Evolutionary conservation across 2,797 vertebrate species (phyloP).

Genomic region (Hydrophis major): DNA sequence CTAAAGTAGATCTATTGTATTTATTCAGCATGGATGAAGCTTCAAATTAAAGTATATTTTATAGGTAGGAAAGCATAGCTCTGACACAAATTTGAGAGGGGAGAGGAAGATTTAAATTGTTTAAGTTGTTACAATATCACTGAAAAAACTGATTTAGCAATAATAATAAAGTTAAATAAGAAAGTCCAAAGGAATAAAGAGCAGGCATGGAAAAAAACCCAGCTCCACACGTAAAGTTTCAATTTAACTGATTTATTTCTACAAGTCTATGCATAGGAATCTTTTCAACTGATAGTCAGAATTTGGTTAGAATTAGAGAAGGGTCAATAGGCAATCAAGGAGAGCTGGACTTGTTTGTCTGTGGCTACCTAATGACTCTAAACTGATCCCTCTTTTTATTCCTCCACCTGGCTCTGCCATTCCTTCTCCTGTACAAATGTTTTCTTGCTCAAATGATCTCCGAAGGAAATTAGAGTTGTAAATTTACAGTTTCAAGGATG

Average conservation of each 20-base stretch:
- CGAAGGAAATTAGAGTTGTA: neutral
- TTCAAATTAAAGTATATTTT: neutral
- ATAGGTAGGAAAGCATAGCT: conserved; percentile 16
- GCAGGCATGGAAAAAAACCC: neutral
- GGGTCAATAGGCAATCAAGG: neutral
- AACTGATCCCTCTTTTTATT: neutral
- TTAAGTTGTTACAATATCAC: conserved; percentile 1
- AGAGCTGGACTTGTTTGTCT: neutral
- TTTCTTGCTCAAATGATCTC: neutral
- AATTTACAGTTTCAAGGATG: neutral
- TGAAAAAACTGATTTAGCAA: neutral
- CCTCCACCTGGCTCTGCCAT: neutral
- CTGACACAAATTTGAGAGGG: neutral
- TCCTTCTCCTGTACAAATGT: neutral
- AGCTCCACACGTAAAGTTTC: neutral
- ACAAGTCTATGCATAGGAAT: neutral
- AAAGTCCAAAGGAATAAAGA: neutral
- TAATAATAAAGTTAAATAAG: neutral
- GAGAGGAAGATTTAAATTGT: neutral
- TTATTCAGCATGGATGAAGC: conserved; percentile 23
- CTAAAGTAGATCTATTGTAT: neutral
- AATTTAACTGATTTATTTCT: neutral
- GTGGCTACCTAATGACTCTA: neutral
- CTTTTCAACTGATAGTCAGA: neutral
- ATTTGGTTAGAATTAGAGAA: neutral